phyloP scores from a whole-genome alignment of 1,140 invertebrate species.

The Myzus persicae region DNA sequence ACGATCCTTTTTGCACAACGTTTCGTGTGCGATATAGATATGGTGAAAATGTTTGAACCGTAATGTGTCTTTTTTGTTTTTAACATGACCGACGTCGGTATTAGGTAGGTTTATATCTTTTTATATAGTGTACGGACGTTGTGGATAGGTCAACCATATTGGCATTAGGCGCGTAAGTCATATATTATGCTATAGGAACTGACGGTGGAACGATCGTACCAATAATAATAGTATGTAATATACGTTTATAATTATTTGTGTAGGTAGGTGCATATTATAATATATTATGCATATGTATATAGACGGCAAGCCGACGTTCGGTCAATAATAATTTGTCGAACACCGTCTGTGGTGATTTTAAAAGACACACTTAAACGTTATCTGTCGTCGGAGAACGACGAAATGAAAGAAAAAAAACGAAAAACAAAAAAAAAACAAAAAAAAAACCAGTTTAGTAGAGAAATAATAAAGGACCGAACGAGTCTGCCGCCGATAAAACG shows the following conservation, averaged over 20 bases:
- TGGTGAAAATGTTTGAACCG: no score
- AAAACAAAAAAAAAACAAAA: background rate
- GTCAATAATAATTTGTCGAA: conserved; percentile 48
- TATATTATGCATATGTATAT: background rate
- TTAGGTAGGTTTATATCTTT: no score
- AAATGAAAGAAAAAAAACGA: background rate
- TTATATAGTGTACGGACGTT: no score
- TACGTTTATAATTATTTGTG: background rate
- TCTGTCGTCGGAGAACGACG: conserved; percentile 10
- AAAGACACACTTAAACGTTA: conserved; percentile 37
- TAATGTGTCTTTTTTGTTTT: no score
- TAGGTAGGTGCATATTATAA: background rate
- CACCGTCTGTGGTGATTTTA: conserved; percentile 40
- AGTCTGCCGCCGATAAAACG: conserved; percentile 35
- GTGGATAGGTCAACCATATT: background rate
- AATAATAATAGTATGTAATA: background rate
- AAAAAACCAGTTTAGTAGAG: conserved; percentile 34
- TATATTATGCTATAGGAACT: background rate
- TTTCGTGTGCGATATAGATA: no score
- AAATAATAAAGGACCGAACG: conserved; percentile 8
- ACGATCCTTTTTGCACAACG: no score
- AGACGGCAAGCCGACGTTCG: background rate
- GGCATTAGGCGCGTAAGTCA: background rate
- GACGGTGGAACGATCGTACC: background rate
- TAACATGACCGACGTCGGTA: no score